Base-by-base conservation (phyloP, 1,140 invertebrate species). In the Conus betulinus region DNA sequence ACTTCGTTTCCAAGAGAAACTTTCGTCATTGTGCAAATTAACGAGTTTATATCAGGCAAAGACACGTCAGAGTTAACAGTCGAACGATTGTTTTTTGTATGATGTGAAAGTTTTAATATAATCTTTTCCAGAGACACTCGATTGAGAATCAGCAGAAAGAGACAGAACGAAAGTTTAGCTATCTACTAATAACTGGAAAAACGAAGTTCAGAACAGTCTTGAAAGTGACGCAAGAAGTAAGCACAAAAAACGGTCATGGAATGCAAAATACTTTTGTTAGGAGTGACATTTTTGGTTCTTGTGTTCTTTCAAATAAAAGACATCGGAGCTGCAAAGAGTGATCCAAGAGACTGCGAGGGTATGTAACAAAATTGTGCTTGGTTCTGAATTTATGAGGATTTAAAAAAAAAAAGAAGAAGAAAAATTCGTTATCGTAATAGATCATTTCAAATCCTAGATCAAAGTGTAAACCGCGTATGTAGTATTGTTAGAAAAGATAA, bases 301-400 rank as follows among this genome's bases (percentile, higher is more conserved):
- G 78, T 76, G 25, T 51, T 85, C 20, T 71, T 86, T 15, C 53
- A 27, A 4, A 63, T 60, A 23, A 25, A n/a, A n/a, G 87, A 53
- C 15, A 53, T 63, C 76, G 81, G 71, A 57, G 74, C 53, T 71
- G 84, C 91, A 76, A 95, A 94, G 91, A 93, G 93, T 89, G 95
- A 94, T 57, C 85, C 85, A 4, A 76, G 85, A n/a, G 93, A 96
- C 53, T 96, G 96, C 94, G 95, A 96, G 95, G 95, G 96, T 96
- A 94, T 90, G 89, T 87, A 39, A 39, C 39, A 39, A 39, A 39
- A 39, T 39, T 60, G 57, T 60, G 57, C 15, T 8, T 60, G 57
- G 8, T 8, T 60, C 8, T 60, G 57, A 8, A 60, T 60, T 8
- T 60, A 4, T 60, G 57, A 11, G 57, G 8, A 60, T 8, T 60